Evolutionary conservation across 2,888 invertebrate genomes (phyloP), one percentile per base, ranked within the genome.

Genomic region (Orthosia gracilis): DNA sequence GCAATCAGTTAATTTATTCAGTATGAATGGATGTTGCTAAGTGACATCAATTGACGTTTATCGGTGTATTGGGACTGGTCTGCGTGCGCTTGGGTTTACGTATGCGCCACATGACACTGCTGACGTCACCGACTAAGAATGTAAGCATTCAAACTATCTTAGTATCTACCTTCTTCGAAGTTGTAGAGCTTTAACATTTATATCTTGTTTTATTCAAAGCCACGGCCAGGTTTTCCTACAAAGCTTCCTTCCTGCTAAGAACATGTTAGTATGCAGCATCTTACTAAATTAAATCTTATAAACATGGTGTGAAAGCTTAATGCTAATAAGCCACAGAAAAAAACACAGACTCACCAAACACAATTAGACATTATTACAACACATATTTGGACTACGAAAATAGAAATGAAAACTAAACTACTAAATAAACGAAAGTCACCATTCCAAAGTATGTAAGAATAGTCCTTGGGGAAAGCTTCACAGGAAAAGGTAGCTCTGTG

Each of bases 41-140:
- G 74, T 77, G 77, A 67, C 76, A 79, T 68, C 68, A 87, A 85
- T 83, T 81, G 76, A 73, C 61, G 63, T 75, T 69, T 65, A 79
- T 66, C 70, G 49, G 57, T 62, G 74, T 65, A 73, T 63, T 52
- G 59, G 52, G 65, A 57, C 49, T 61, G 55, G 62, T 40, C 45
- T 69, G 73, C 59, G 71, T 77, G 73, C 81, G 78, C 69, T 78
- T 80, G 52, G 52, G 71, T 73, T 82, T 76, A 69, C 67, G 79
- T 78, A 86, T 75, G 84, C 73, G 66, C 71, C 82, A 76, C 73
- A 82, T 76, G 80, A 72, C 58, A 76, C 64, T 15, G 18, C 31
- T 87, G 86, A 82, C 72, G 82, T 77, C 73, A 84, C 52, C 26
- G 40, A 21, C n/a, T 55, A 77, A 74, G 73, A 85, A 86, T 86